These are phyloP conservation scores for Halictus ligatus DNA, from an alignment of 2,888 invertebrate genomes.

Conservation along the genomic window DNA sequence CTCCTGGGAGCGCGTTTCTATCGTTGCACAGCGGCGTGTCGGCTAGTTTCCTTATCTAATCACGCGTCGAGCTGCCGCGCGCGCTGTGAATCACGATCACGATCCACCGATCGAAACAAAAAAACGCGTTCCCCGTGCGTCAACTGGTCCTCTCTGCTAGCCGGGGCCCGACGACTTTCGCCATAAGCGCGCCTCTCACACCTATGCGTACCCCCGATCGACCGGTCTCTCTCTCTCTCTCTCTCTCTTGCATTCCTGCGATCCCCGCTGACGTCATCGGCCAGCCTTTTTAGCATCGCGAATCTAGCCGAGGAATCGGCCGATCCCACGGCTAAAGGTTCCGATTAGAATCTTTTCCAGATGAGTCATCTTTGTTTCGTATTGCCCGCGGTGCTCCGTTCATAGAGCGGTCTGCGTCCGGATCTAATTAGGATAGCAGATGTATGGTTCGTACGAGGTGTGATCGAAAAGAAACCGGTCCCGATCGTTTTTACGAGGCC, in stretches of 20 bases:
- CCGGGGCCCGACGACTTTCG: not conserved
- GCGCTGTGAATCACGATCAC: slow-evolving; percentile 67
- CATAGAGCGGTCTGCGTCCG: not conserved
- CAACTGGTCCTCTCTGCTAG: slow-evolving; percentile 9
- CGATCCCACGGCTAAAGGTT: slow-evolving; percentile 3
- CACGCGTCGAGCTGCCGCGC: slow-evolving; percentile 19
- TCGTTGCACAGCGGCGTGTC: not conserved
- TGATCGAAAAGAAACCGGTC: not conserved
- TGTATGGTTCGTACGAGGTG: not conserved
- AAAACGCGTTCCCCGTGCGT: slow-evolving; percentile 47
- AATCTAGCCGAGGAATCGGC: not conserved
- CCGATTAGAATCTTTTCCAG: not conserved
- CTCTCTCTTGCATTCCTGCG: slow-evolving; percentile 48
- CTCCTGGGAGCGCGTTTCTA: not conserved
- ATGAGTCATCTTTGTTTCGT: slow-evolving; percentile 8
- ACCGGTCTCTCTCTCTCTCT: slow-evolving; percentile 19
- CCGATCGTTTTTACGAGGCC: not conserved
- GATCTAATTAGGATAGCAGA: slow-evolving; percentile 6
- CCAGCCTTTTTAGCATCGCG: slow-evolving; percentile 26
- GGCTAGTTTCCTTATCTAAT: slow-evolving; percentile 53
- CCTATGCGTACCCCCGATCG: slow-evolving; percentile 26
- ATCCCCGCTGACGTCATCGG: slow-evolving; percentile 37
- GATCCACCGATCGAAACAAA: slow-evolving; percentile 52
- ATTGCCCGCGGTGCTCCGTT: not conserved
- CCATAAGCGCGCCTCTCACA: slow-evolving; percentile 16